Evolutionary conservation across 1,140 invertebrate species (phyloP).

Genomic region (Octopus sinensis): DNA sequence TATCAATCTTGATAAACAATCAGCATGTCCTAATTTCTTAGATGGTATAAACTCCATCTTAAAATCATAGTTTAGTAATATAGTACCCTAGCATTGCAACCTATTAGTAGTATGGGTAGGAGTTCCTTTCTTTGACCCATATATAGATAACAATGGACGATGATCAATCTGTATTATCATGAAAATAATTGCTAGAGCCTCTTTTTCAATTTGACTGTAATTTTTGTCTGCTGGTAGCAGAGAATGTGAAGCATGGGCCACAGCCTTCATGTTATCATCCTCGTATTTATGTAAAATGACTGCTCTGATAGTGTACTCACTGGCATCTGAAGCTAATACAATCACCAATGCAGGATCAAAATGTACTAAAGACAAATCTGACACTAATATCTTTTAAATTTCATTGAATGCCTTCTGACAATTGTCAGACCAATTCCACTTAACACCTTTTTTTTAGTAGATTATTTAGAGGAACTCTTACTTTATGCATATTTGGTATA

Average conservation of each 20-base stretch:
- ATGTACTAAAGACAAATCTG: neutral
- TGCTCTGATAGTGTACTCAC: slow-evolving; percentile 56
- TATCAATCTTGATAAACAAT: slow-evolving; percentile 27
- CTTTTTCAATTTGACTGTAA: slow-evolving; percentile 61
- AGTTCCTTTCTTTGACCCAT: slow-evolving; percentile 41
- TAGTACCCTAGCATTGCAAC: slow-evolving; percentile 53
- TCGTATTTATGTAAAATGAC: slow-evolving; percentile 55
- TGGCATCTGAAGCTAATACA: slow-evolving; percentile 58
- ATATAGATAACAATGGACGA: slow-evolving; percentile 52
- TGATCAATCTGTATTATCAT: slow-evolving; percentile 48
- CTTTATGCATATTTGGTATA: neutral
- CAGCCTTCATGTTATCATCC: slow-evolving; percentile 51
- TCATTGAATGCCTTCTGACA: neutral
- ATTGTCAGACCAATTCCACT: neutral
- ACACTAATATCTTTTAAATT: neutral
- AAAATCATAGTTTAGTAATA: slow-evolving; percentile 50
- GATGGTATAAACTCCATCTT: slow-evolving; percentile 36
- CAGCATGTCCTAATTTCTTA: slow-evolving; percentile 27
- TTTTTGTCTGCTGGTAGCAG: slow-evolving; percentile 56
- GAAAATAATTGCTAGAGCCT: slow-evolving; percentile 59
- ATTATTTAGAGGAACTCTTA: neutral
- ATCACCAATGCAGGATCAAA: neutral
- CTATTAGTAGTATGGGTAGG: slow-evolving; percentile 42
- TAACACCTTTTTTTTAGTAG: neutral
- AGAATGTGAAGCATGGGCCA: slow-evolving; percentile 57